Base-by-base conservation (phyloP, 2,797 vertebrate genomes). In the Coranthus polyacanthus region DNA sequence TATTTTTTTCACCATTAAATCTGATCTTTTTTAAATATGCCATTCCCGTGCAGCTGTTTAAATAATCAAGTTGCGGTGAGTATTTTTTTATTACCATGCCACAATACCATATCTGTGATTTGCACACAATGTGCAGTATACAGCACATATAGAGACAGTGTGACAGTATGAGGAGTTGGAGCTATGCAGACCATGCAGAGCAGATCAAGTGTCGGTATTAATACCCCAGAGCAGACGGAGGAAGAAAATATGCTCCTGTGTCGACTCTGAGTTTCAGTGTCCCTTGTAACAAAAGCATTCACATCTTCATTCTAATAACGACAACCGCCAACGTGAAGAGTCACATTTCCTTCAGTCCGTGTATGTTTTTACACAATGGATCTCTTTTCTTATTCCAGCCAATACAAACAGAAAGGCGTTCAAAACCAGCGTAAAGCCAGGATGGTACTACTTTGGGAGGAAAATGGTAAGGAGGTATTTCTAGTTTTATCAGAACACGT, bases 361-460 rank as follows among this genome's bases (percentile, higher is more conserved):
- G n/a, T n/a, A n/a, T n/a, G n/a, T n/a, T n/a, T 26, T 26, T 26
- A 26, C 24, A 26, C 24, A 26, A 26, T 26, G 1, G n/a, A 3
- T 38, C 24, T 49, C 20, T 39, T n/a, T 42, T 21, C 5, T 36
- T 12, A 17, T 73, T 86, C 12, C 57, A 99, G 98, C 95, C 58
- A 96, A 92, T 43, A 72, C 87, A 79, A 96, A 96, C 90, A 95
- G 95, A 67, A 98, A 96, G 66, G 72, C 93, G 0, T 98, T 99
- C 81, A 95, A 93, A 82, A 80, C 93, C 0, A 96, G 86, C 2
- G 92, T 98, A 63, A 94, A 91, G 66, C 95, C 94, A 0, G 97
- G 97, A 86, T 99, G 97, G 97, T 92, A 96, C 83, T 98, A 97
- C 86, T 95, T 98, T 2, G 96, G 97, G 61, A 94, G 97, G 73